These are phyloP conservation scores for Picathartes gymnocephalus DNA, from an alignment of 2,113 vertebrate genomes.

Conservation along the genomic window DNA sequence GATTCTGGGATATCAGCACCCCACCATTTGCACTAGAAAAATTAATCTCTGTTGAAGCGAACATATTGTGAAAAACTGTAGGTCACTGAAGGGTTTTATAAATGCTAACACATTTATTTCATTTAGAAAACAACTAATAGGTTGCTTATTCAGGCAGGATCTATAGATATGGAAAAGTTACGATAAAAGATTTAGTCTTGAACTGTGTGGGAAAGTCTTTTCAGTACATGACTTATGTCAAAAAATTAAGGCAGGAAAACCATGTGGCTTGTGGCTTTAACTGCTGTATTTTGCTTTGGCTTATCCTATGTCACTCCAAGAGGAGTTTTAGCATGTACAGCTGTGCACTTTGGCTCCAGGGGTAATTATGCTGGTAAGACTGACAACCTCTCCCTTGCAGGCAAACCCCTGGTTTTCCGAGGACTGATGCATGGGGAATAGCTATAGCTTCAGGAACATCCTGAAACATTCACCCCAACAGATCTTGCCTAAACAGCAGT, in stretches of 20 bases:
- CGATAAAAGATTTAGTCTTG: background rate
- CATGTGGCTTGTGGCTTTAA: background rate
- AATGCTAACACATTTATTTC: background rate
- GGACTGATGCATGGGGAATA: background rate
- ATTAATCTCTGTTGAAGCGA: background rate
- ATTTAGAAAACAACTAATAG: background rate
- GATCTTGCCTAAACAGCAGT: background rate
- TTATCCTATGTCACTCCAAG: background rate
- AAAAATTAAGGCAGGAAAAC: background rate
- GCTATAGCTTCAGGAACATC: background rate
- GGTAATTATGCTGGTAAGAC: background rate
- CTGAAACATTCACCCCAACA: background rate
- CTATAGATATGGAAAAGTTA: background rate
- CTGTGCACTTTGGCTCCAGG: conserved; percentile 8
- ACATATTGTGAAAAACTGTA: background rate
- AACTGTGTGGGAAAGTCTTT: background rate
- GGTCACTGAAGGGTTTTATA: background rate
- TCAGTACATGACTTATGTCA: background rate
- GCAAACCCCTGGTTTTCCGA: background rate
- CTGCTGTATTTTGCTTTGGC: background rate
- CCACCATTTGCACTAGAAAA: background rate
- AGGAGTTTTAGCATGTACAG: background rate
- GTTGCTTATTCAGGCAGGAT: background rate
- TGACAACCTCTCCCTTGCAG: background rate
- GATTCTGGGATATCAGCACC: background rate